Evolutionary conservation across 2,888 invertebrate genomes (phyloP).

Genomic region (Apamea crenata): DNA sequence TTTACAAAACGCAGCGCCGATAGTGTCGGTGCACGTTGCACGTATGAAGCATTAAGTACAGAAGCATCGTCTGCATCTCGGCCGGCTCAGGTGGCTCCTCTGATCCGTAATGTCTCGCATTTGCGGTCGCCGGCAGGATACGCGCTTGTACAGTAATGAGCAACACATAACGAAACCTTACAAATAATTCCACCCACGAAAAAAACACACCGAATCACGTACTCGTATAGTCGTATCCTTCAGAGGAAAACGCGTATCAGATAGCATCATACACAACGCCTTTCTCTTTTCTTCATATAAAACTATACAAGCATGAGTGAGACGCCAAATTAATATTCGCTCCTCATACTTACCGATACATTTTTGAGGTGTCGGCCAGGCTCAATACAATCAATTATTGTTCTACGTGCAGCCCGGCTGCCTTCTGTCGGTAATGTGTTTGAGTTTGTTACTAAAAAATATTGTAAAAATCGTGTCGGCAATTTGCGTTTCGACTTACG

Average conservation of each 20-base stretch:
- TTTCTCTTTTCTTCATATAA: conserved; percentile 75
- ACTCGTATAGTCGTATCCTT: conserved; percentile 88
- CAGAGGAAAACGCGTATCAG: conserved; percentile 89
- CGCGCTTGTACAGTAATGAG: conserved; percentile 89
- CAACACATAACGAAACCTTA: conserved; percentile 90
- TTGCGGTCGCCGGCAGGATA: conserved; percentile 89
- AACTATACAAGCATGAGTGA: conserved; percentile 67
- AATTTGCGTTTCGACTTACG: conserved; percentile 76
- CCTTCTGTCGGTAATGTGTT: conserved; percentile 86
- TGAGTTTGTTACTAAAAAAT: conserved; percentile 78
- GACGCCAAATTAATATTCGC: conserved; percentile 82
- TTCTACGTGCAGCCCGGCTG: conserved; percentile 86
- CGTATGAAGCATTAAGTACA: conserved; percentile 81
- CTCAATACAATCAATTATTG: conserved; percentile 89
- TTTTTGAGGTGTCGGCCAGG: conserved; percentile 86
- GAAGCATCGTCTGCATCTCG: conserved; percentile 72
- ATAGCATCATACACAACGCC: conserved; percentile 80
- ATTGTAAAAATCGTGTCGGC: conserved; percentile 79
- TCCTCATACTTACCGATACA: conserved; percentile 77
- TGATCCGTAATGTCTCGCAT: conserved; percentile 86
- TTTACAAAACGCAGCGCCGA: conserved; percentile 69
- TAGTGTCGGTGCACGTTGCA: conserved; percentile 76
- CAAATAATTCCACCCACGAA: conserved; percentile 90
- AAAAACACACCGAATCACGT: conserved; percentile 90
- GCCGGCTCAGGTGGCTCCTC: conserved; percentile 84